Base-by-base conservation (phyloP, 23 tunicate genomes). In the Ciona savignyi region DNA sequence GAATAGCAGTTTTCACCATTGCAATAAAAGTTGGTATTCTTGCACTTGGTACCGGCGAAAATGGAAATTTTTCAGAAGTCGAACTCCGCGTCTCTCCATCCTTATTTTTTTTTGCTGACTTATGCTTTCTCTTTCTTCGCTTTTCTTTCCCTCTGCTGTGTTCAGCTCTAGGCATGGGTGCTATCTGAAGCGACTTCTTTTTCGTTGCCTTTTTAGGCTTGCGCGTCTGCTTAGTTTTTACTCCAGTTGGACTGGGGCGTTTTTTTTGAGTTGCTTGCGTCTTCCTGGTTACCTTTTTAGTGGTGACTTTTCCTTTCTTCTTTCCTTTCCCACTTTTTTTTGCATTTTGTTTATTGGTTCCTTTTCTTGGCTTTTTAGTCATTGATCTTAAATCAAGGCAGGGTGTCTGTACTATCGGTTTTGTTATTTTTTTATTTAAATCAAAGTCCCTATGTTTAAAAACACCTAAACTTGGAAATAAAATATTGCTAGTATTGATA, bases 1-100 rank as follows among this genome's bases (percentile, higher is more conserved):
- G 81, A 11, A 91, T 76, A 1, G 97, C 97, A 1, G 97, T 85
- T 80, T 91, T 91, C 24, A 91, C 80, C 97, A 91, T 91, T 4
- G 86, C 86, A 23, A 91, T 75, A 48, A 70, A 91, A 9, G 97
- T 72, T 26, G 97, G 97, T 4, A 70, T 30, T 11, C 75, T 60
- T 1, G 67, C 85, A 70, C 89, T 83, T 28, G 85, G 85, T 32
- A 63, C 30, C 0, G 96, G 96, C 3, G 68, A 42, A 70, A 11
- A 1, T 30, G 69, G 49, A 74, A 1, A 4, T 25, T 63, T 23
- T 63, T n/a, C n/a, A n/a, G n/a, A n/a, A n/a, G n/a, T n/a, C n/a
- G n/a, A n/a, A n/a, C 26, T 20, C 67, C 15, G 67, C 28, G 22
- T 23, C 28, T 63, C 24, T 9, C 4, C 28, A 20, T 9, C 28